Percentiles rank a stretch among this genome's conserved stretches.
Conservation (phyloP, 2,797 vertebrate species). For the Gymnopithys bicolor region DNA sequence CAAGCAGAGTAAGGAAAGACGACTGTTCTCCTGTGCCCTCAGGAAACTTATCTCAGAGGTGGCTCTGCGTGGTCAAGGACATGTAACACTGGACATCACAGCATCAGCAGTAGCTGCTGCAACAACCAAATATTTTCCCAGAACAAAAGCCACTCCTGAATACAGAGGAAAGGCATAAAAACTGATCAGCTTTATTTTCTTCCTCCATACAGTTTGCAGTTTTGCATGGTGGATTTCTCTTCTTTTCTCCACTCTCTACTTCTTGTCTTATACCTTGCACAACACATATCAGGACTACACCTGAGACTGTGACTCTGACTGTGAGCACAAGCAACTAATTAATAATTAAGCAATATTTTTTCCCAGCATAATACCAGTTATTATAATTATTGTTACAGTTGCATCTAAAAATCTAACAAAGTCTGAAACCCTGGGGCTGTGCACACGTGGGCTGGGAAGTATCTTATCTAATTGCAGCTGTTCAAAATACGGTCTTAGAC, state of each 20-base stretch:
- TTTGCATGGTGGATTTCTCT: background rate
- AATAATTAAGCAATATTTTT: background rate
- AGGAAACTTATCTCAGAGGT: background rate
- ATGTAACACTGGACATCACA: background rate
- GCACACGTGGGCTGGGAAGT: background rate
- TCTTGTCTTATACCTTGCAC: background rate
- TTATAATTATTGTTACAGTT: background rate
- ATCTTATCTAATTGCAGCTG: background rate
- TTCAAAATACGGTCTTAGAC: background rate
- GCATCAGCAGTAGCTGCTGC: background rate
- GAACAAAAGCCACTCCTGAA: background rate
- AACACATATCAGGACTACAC: background rate
- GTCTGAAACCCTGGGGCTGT: background rate
- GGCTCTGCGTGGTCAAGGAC: background rate
- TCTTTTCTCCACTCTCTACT: background rate
- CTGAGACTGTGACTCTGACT: background rate
- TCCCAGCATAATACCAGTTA: background rate
- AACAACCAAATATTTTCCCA: background rate
- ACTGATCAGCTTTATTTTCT: background rate
- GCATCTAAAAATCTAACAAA: background rate
- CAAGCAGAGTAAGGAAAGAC: background rate
- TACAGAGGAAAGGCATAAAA: background rate
- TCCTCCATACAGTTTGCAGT: background rate
- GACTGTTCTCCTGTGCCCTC: background rate
- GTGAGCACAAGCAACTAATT: background rate